These are phyloP conservation scores for Carterocephalus palaemon DNA, from an alignment of 2,888 invertebrate genomes.

Conservation along the genomic window DNA sequence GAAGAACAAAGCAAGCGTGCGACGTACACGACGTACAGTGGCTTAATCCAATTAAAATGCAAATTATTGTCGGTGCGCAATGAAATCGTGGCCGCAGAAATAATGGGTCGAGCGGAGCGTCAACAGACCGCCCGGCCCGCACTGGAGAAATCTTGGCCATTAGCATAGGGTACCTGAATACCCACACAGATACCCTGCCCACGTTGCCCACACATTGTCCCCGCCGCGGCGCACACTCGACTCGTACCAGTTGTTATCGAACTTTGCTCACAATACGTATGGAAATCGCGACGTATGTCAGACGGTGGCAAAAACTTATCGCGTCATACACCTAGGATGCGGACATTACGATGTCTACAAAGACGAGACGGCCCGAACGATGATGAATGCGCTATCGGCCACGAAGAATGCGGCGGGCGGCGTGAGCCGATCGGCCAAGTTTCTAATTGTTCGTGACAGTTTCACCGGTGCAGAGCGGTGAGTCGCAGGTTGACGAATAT, in stretches of 20 bases:
- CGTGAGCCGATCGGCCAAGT: slow-evolving; percentile 36
- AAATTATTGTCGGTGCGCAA: slow-evolving; percentile 47
- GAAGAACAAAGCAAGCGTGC: slow-evolving; percentile 37
- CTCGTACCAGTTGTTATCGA: slow-evolving; percentile 39
- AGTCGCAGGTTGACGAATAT: slow-evolving; percentile 44
- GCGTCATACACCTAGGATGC: not conserved
- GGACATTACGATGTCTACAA: too few relatives aligned
- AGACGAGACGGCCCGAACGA: too few relatives aligned
- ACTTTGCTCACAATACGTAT: slow-evolving; percentile 24
- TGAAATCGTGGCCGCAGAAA: slow-evolving; percentile 51
- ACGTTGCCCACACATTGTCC: slow-evolving; percentile 45
- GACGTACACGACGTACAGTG: slow-evolving; percentile 41
- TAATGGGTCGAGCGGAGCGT: slow-evolving; percentile 43
- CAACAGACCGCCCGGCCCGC: slow-evolving; percentile 33
- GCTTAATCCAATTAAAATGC: slow-evolving; percentile 55
- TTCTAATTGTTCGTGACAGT: slow-evolving; percentile 56
- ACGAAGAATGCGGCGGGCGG: not conserved
- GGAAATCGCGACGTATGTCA: slow-evolving; percentile 5
- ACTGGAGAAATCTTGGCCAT: slow-evolving; percentile 56
- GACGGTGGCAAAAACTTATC: slow-evolving; percentile 2
- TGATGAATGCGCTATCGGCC: too few relatives aligned
- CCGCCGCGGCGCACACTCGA: slow-evolving; percentile 38
- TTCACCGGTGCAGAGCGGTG: slow-evolving; percentile 58
- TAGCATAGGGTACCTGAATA: slow-evolving; percentile 47
- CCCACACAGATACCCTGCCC: slow-evolving; percentile 43